phyloP scores from a whole-genome alignment of 1,140 invertebrate genomes.

The Trypoxylus dichotomus region DNA sequence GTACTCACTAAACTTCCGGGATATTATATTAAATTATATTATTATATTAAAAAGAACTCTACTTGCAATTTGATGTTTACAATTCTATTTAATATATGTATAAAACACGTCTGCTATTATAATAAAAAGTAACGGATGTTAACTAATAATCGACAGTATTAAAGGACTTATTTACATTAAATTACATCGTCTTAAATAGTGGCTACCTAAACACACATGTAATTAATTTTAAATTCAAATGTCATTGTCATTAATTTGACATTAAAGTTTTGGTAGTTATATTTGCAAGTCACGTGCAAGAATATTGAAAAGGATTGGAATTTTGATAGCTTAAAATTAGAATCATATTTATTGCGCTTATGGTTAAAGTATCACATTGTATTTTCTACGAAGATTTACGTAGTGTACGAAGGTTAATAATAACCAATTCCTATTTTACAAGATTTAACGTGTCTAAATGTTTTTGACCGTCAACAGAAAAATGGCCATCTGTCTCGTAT shows the following conservation, averaged over 20 bases:
- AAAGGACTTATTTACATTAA: slow-evolving; percentile 1
- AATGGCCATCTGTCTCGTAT: not conserved
- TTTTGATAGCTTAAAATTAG: slow-evolving; percentile 1
- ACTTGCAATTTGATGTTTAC: no score
- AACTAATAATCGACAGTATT: not conserved
- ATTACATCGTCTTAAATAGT: not conserved
- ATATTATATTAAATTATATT: no score
- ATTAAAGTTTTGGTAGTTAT: not conserved
- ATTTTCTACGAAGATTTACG: no score
- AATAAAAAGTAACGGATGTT: not conserved
- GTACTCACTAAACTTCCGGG: no score
- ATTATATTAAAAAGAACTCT: no score
- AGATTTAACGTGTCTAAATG: not conserved
- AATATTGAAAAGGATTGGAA: slow-evolving; percentile 12
- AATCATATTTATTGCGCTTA: no score
- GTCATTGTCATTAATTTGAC: not conserved
- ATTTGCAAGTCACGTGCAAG: not conserved
- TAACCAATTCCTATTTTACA: not conserved
- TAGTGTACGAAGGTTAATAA: not conserved
- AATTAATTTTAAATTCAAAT: not conserved
- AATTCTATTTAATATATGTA: no score
- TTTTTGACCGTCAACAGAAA: not conserved
- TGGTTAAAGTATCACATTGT: no score
- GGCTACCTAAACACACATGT: no score
- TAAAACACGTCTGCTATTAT: no score